These are phyloP conservation scores for Stegophylla sp. DNA, from an alignment of 2,888 invertebrate genomes.

Conservation along the genomic window DNA sequence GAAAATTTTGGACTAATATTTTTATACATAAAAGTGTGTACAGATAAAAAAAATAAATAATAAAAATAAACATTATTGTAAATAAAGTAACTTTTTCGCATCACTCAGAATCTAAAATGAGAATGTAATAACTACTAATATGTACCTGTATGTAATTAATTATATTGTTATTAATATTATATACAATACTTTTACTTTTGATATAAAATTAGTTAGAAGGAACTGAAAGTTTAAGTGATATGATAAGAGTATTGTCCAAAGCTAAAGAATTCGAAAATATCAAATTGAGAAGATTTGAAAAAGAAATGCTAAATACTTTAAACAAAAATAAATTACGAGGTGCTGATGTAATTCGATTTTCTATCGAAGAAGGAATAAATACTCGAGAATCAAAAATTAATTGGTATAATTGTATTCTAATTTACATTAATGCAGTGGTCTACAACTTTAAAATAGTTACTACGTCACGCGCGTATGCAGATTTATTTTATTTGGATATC, in stretches of 20 bases:
- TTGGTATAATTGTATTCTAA: constrained; percentile 68
- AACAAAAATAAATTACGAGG: constrained; percentile 70
- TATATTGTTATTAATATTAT: background rate
- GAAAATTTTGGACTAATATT: no score
- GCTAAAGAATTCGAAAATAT: constrained; percentile 76
- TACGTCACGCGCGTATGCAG: no score
- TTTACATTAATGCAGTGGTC: constrained; percentile 13
- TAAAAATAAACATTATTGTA: no score
- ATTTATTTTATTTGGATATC: no score
- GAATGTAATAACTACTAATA: no score
- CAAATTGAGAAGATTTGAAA: constrained; percentile 74
- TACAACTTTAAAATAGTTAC: background rate
- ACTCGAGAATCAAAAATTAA: constrained; percentile 79
- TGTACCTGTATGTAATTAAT: background rate
- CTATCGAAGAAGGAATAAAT: constrained; percentile 75
- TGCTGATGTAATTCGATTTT: constrained; percentile 71
- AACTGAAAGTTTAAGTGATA: constrained; percentile 68
- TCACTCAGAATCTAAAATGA: no score
- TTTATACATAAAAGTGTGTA: no score
- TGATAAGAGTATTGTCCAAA: constrained; percentile 69
- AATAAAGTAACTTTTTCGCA: no score
- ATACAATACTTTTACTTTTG: background rate
- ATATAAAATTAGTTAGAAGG: constrained; percentile 41
- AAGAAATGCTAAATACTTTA: constrained; percentile 73
- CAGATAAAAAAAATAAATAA: no score